Evolutionary conservation across 2,888 invertebrate genomes (phyloP).

Genomic region (Cordilura impudica): DNA sequence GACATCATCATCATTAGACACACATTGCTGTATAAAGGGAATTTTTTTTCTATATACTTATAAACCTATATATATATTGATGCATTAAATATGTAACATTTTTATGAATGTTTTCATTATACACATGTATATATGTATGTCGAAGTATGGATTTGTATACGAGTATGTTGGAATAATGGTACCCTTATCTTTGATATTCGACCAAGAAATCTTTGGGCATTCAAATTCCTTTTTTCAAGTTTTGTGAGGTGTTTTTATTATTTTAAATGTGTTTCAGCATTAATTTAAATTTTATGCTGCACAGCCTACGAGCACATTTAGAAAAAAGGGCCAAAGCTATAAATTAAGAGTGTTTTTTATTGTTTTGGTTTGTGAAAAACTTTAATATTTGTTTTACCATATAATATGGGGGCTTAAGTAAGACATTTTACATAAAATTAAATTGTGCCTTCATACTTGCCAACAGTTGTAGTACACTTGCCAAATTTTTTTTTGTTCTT

Average conservation of each 20-base stretch:
- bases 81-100: slow-evolving; percentile 37
- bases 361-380: background rate
- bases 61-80: slow-evolving; percentile 7
- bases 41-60: no score
- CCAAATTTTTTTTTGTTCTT: slow-evolving; percentile 18
- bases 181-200: slow-evolving; percentile 44
- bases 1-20: background rate
- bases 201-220: slow-evolving; percentile 16
- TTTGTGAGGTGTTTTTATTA: slow-evolving; percentile 37
- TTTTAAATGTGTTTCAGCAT: slow-evolving; percentile 46
- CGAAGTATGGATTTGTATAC: no score
- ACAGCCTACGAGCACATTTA: background rate
- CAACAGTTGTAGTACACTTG: slow-evolving; percentile 34
- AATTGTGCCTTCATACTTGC: slow-evolving; percentile 43
- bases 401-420: slow-evolving; percentile 58
- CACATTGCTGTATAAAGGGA: background rate
- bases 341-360: slow-evolving; percentile 26
- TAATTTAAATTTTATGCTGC: slow-evolving; percentile 55
- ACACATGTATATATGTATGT: background rate
- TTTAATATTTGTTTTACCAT: slow-evolving; percentile 55
- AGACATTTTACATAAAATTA: slow-evolving; percentile 55
- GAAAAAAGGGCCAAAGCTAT: slow-evolving; percentile 39
- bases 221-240: slow-evolving; percentile 19
- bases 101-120: background rate
- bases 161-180: no score